Evolutionary conservation across 2,113 vertebrate genomes (phyloP), one percentile per base, ranked within the genome.

Genomic region (Chionis minor): DNA sequence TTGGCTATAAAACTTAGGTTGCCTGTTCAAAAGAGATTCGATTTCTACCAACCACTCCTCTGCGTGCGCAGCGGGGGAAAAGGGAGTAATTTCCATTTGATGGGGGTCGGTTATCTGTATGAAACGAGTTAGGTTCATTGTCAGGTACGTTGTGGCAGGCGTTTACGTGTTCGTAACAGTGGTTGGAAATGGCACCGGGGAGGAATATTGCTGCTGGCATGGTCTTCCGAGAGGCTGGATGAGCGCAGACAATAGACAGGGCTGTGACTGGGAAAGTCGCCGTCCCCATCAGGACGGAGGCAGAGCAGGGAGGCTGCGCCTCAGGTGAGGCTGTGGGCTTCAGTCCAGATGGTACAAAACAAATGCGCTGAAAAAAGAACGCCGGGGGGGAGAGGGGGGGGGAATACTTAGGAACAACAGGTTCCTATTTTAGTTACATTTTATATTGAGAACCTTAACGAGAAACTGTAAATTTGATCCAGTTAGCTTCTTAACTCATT

Each of bases 331-430:
- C 73, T 71, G 33, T 22, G 70, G 58, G 45, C 81, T 80, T 65
- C 0, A 1, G 18, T 16, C 0, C 0, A 63, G 45, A 47, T 0
- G 1, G 35, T 42, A 47, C 3, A 20, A 82, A 77, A 24, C 12
- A 65, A 38, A 32, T 10, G 2, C 2, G 2, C 33, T 75, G 61
- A 69, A 47, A 94, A 83, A 94, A 69, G 10, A 47, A 72, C 10
- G 14, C 3, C 7, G 38, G 14, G 9, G 23, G 40, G 28, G 30
- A 27, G 24, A 63, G 9, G 23, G 40, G 28, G 30, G 23, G 24
- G 56, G 56, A 33, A n/a, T 0, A 27, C n/a, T 56, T 9, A 3
- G 54, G 54, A 92, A 45, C 92, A 90, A 86, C 86, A 83, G 28
- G 75, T 93, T 88, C 59, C 72, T 74, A 17, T 77, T 93, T 93